Evolutionary conservation across 2,888 invertebrate species (phyloP).

Genomic region (Creontiades dilutus): DNA sequence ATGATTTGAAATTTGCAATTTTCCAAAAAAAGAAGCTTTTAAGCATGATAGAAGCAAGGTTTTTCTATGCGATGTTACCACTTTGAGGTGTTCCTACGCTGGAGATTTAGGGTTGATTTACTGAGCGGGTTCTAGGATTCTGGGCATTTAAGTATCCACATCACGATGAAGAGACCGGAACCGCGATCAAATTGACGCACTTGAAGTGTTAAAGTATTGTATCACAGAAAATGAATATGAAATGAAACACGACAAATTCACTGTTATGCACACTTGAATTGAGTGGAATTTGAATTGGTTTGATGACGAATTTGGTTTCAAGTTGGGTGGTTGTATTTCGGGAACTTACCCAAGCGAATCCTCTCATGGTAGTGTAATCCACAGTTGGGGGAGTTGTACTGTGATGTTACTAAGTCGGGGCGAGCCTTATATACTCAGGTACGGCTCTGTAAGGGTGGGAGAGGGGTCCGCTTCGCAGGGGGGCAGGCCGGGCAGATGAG

Average conservation of each 20-base stretch:
- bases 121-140: not conserved
- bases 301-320: not conserved
- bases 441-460: conserved; percentile 14
- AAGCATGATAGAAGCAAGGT: no score
- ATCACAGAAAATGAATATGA: not conserved
- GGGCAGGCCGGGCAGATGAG: conserved; percentile 19
- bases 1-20: no score
- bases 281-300: not conserved
- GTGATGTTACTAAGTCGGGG: conserved; percentile 44
- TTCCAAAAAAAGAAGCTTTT: no score
- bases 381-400: conserved; percentile 65
- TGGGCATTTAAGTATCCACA: not conserved
- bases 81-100: not conserved
- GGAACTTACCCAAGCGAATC: conserved; percentile 73
- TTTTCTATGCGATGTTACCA: not conserved
- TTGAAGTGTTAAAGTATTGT: no score
- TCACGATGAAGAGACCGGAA: not conserved
- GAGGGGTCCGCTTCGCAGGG: not conserved
- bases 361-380: conserved; percentile 71
- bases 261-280: conserved; percentile 10
- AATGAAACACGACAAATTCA: not conserved
- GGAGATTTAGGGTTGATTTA: not conserved
- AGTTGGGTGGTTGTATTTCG: not conserved
- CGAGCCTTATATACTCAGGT: conserved; percentile 62
- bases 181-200: no score